Evolutionary conservation across 2,113 vertebrate genomes (phyloP).

Genomic region (Cathartes aura): DNA sequence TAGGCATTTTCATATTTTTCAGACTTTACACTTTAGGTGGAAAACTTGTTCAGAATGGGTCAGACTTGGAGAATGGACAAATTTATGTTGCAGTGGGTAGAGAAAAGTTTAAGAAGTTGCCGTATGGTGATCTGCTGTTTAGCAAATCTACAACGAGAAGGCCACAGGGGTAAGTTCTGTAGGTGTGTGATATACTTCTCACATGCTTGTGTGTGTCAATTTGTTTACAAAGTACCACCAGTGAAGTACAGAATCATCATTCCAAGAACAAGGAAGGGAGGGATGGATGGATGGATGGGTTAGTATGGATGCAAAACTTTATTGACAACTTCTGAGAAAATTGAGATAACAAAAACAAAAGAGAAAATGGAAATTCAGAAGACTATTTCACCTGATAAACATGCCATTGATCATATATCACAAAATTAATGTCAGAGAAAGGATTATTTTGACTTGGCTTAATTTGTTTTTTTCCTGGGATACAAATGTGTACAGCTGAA

Average conservation of each 20-base stretch:
- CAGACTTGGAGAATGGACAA: conserved; percentile 90
- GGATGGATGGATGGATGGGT: not conserved
- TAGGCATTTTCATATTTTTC: conserved; percentile 19
- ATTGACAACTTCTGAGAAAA: not conserved
- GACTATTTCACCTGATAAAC: not conserved
- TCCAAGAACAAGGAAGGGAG: not conserved
- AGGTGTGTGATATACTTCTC: not conserved
- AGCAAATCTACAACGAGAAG: conserved; percentile 81
- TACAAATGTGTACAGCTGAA: not conserved
- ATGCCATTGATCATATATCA: not conserved
- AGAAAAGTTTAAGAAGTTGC: conserved; percentile 92
- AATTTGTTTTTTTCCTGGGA: not conserved
- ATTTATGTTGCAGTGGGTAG: conserved; percentile 95
- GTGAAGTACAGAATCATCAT: not conserved
- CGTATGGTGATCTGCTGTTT: conserved; percentile 88
- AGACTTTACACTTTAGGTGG: conserved; percentile 92
- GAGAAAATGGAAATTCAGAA: not conserved
- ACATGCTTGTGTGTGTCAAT: not conserved
- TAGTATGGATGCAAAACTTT: not conserved
- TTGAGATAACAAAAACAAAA: not conserved
- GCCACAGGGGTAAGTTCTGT: conserved; percentile 81
- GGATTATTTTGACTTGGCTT: not conserved
- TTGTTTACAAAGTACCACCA: not conserved
- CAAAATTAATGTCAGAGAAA: not conserved
- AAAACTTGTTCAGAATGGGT: conserved; percentile 83